Evolutionary conservation across 2,113 vertebrate species (phyloP).

Genomic region (Microtus pennsylvanicus): DNA sequence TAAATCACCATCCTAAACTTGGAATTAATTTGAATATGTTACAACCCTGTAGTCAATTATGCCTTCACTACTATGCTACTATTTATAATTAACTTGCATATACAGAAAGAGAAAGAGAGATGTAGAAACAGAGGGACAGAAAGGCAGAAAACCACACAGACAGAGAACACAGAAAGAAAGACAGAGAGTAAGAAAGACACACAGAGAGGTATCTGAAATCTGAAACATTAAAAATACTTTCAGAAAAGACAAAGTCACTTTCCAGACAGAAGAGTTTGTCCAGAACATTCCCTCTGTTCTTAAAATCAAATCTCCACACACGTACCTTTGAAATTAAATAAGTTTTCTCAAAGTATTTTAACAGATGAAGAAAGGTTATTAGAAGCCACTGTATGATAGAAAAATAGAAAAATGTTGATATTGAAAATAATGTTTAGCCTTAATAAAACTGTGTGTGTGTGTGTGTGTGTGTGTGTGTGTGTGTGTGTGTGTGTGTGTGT

Average conservation of each 20-base stretch:
- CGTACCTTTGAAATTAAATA: background rate
- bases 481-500: no score
- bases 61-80: no score
- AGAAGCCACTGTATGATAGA: background rate
- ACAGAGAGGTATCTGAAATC: background rate
- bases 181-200: background rate
- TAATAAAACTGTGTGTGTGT: slow-evolving; percentile 21
- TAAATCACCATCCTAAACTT: no score
- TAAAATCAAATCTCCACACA: background rate
- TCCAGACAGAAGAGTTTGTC: background rate
- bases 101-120: no score
- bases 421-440: background rate
- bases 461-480: no score
- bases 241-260: background rate
- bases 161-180: no score
- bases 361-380: background rate
- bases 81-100: no score
- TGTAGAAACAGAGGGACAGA: no score
- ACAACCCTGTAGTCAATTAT: no score
- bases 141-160: no score
- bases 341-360: background rate
- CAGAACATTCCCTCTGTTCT: background rate
- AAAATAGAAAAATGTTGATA: background rate
- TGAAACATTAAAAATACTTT: background rate
- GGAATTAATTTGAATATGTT: no score